Conservation (phyloP, 2,797 vertebrate species). For the Melanogrammus aeglefinus region DNA sequence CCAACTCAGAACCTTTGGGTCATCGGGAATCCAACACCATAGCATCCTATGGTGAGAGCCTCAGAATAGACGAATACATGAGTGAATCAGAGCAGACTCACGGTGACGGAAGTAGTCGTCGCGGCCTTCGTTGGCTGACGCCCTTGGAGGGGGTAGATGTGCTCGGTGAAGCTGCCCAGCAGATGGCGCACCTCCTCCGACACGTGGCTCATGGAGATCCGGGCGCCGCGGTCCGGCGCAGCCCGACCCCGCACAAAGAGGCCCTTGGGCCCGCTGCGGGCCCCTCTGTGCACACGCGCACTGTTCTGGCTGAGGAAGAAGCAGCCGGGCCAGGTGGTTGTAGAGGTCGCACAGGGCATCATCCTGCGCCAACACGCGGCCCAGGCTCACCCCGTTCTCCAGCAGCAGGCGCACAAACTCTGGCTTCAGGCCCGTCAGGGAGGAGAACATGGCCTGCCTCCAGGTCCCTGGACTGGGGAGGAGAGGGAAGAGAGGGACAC, state of each 20-base stretch:
- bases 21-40: background rate
- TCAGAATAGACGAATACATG: background rate
- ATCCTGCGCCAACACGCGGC: conserved; percentile 79
- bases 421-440: conserved; percentile 86
- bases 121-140: conserved; percentile 52
- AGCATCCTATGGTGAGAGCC: background rate
- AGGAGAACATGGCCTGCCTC: conserved; percentile 84
- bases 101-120: conserved; percentile 44
- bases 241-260: conserved; percentile 3
- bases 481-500: background rate
- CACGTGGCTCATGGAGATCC: conserved; percentile 76
- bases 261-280: conserved; percentile 9
- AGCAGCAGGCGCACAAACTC: conserved; percentile 90
- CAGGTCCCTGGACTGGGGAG: conserved; percentile 82
- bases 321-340: conserved; percentile 76
- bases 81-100: conserved; percentile 39
- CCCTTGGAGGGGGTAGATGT: conserved; percentile 70
- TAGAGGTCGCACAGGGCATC: conserved; percentile 80
- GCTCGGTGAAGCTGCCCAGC: conserved; percentile 83
- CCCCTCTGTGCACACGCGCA: conserved; percentile 71
- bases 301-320: conserved; percentile 82
- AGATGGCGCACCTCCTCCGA: conserved; percentile 84
- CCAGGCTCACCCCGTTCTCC: conserved; percentile 85
- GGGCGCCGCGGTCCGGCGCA: background rate
- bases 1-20: background rate